Conservation (phyloP, 2,888 invertebrate genomes). For the Andrena flavipes region DNA sequence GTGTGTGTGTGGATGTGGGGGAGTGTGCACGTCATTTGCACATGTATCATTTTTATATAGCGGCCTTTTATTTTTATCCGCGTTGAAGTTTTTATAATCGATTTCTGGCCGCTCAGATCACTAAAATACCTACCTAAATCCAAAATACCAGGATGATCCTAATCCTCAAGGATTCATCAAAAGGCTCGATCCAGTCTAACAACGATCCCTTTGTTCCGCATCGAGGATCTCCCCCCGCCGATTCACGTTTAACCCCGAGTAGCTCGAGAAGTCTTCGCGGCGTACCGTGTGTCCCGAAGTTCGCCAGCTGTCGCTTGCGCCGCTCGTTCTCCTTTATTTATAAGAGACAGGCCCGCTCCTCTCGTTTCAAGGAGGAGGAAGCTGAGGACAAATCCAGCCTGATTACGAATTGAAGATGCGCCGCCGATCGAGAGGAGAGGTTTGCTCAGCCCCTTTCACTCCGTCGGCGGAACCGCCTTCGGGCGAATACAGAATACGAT, state of each 20-base stretch:
- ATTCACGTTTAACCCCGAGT: slow-evolving; percentile 5
- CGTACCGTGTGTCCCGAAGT: slow-evolving; percentile 16
- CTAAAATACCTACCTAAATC: no score
- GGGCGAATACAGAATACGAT: slow-evolving; percentile 57
- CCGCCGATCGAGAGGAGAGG: slow-evolving; percentile 42
- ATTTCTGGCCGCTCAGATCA: no score
- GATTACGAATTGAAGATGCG: slow-evolving; percentile 75
- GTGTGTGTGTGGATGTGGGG: no score
- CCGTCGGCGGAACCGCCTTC: slow-evolving; percentile 12
- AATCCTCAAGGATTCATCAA: neutral
- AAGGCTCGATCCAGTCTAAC: neutral
- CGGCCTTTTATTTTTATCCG: no score
- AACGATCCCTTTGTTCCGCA: neutral
- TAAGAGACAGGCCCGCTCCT: slow-evolving; percentile 46
- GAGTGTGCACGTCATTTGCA: no score
- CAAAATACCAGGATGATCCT: neutral
- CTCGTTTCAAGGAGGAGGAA: slow-evolving; percentile 33
- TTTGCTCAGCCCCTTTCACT: slow-evolving; percentile 41
- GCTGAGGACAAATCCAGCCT: slow-evolving; percentile 68
- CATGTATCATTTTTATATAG: no score
- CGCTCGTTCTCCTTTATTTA: slow-evolving; percentile 48
- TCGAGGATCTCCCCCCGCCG: neutral
- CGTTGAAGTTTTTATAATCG: no score
- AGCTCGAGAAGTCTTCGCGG: slow-evolving; percentile 4
- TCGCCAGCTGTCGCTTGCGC: slow-evolving; percentile 37